Evolutionary conservation across 2,888 invertebrate species (phyloP).

Genomic region (Hartigia nigra): DNA sequence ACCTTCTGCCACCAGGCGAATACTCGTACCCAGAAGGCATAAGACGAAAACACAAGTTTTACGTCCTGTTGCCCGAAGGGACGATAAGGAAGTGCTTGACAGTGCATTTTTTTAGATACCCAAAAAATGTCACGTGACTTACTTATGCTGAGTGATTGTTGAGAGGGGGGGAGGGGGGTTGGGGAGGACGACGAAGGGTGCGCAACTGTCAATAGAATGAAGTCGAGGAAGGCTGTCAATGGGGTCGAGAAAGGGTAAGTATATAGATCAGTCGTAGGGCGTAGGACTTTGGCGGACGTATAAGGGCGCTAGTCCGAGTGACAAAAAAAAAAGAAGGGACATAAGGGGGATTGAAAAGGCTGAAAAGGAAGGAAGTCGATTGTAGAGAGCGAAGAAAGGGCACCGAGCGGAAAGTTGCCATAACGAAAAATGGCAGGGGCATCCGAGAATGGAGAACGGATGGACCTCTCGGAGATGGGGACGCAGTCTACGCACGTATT

Average conservation of each 20-base stretch:
- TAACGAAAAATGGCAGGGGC: constrained; percentile 18
- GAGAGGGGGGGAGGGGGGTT: background rate
- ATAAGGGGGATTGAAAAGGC: background rate
- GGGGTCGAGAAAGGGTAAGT: background rate
- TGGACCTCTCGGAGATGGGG: constrained; percentile 10
- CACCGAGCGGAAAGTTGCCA: constrained; percentile 7
- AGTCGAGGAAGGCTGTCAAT: background rate
- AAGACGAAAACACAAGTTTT: background rate
- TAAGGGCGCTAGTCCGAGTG: background rate
- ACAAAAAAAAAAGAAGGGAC: background rate
- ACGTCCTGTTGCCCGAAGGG: background rate
- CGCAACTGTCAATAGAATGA: background rate
- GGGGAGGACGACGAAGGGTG: background rate
- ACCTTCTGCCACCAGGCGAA: background rate
- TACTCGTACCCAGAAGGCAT: background rate
- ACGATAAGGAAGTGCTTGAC: background rate
- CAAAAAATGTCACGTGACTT: background rate
- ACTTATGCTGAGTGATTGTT: background rate
- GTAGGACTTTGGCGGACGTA: background rate
- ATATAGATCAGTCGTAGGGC: background rate
- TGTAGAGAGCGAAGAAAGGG: background rate
- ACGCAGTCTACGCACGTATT: constrained; percentile 57
- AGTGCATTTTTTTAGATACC: background rate
- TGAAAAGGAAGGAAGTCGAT: background rate
- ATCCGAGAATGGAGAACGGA: constrained; percentile 12